A percentile compares a stretch with the other conserved stretches of the same genome.
Evolutionary conservation across 2,888 invertebrate genomes (phyloP).

Genomic region (Herminia tarsipennalis): DNA sequence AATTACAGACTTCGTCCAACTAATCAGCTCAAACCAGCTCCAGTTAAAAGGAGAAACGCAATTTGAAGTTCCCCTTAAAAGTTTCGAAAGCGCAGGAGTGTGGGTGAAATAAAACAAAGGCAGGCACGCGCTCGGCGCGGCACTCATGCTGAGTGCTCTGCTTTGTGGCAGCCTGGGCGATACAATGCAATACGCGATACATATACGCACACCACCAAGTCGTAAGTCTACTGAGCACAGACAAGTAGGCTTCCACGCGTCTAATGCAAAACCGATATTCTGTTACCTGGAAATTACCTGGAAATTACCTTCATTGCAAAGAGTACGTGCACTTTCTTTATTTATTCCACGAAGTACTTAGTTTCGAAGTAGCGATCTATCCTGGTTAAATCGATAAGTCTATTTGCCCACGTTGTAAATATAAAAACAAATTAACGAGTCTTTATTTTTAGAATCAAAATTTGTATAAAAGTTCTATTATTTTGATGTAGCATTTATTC

Average conservation of each 20-base stretch:
- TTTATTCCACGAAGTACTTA: too few species aligned
- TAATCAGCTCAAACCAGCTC: slow-evolving; percentile 70
- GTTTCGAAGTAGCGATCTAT: too few species aligned
- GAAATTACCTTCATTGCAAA: too few species aligned
- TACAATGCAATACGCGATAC: slow-evolving; percentile 71
- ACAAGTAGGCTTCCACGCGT: slow-evolving; percentile 47
- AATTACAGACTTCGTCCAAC: slow-evolving; percentile 48
- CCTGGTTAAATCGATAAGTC: too few species aligned
- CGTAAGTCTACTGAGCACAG: slow-evolving; percentile 47
- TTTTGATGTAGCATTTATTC: too few species aligned
- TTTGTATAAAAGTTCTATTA: too few species aligned
- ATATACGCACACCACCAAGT: slow-evolving; percentile 41
- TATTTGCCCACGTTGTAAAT: too few species aligned
- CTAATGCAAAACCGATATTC: slow-evolving; percentile 54
- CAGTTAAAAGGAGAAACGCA: slow-evolving; percentile 74
- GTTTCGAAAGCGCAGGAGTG: slow-evolving; percentile 79
- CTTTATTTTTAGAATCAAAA: too few species aligned
- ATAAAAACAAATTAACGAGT: too few species aligned
- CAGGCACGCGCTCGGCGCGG: slow-evolving; percentile 75
- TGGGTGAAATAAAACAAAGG: slow-evolving; percentile 84
- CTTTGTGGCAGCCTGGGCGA: slow-evolving; percentile 77
- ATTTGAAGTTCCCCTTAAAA: slow-evolving; percentile 79
- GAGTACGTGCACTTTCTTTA: too few species aligned
- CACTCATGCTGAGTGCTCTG: slow-evolving; percentile 83
- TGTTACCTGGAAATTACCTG: slow-evolving; percentile 40